These are phyloP conservation scores for Platysternon megacephalum DNA, from an alignment of 2,113 vertebrate species.

Conservation along the genomic window DNA sequence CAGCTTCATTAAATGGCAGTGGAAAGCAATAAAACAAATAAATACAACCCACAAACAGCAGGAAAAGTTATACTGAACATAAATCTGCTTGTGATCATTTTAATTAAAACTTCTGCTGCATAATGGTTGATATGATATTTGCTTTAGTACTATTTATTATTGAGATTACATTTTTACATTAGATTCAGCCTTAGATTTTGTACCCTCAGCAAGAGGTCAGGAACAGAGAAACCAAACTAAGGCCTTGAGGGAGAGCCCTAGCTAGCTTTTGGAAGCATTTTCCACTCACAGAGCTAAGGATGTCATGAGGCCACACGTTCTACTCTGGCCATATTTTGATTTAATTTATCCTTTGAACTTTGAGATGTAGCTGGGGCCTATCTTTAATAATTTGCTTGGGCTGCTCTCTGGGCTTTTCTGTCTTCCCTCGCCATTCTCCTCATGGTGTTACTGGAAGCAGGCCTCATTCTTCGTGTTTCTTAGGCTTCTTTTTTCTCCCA, in stretches of 20 bases:
- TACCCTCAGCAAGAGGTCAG: not conserved
- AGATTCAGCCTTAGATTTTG: constrained; percentile 12
- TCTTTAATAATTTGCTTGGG: constrained; percentile 8
- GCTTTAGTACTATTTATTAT: constrained; percentile 8
- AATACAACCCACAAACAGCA: constrained; percentile 69
- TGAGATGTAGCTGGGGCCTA: constrained; percentile 31
- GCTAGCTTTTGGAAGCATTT: constrained; percentile 14
- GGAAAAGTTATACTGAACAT: constrained; percentile 54
- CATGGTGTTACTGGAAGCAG: not conserved
- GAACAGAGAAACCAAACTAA: constrained; percentile 33
- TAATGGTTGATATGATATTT: constrained; percentile 31
- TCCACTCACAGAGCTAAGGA: not conserved
- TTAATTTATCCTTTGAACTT: constrained; percentile 63
- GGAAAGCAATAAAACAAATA: constrained; percentile 65
- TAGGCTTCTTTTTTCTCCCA: not conserved
- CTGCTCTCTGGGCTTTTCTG: not conserved
- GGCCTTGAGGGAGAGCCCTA: not conserved
- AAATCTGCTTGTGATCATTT: constrained; percentile 69
- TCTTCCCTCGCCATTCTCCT: not conserved
- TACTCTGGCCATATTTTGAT: constrained; percentile 52
- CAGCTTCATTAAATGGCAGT: not conserved
- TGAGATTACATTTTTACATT: constrained; percentile 32
- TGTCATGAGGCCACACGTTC: constrained; percentile 55
- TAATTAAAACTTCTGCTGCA: constrained; percentile 66
- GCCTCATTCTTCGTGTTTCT: not conserved